phyloP scores from a whole-genome alignment of 2,113 vertebrate species.

The Ginglymostoma cirratum region DNA sequence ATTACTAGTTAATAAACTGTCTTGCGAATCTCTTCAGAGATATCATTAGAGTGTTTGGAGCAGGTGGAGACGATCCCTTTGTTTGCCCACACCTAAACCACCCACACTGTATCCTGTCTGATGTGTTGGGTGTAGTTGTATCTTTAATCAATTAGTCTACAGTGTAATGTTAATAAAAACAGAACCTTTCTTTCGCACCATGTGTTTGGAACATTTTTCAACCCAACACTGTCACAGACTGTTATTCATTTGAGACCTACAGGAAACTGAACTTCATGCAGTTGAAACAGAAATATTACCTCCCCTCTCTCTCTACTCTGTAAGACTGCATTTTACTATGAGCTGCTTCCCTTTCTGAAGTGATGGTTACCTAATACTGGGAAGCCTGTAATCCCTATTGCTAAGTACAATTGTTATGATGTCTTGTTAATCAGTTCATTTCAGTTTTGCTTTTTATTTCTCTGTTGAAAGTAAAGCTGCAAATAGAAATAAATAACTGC shows the following conservation, averaged over 20 bases:
- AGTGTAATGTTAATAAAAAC: constrained; percentile 31
- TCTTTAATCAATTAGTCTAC: constrained; percentile 27
- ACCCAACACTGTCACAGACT: constrained; percentile 16
- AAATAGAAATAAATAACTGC: background rate
- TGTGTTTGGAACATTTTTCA: constrained; percentile 25
- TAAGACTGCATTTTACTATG: background rate
- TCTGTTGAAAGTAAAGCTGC: background rate
- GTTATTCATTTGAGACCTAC: constrained; percentile 16
- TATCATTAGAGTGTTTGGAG: background rate
- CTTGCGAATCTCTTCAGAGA: background rate
- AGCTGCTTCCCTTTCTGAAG: background rate
- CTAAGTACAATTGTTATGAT: background rate
- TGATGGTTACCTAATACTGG: background rate
- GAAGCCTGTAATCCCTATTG: background rate
- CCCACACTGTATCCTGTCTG: constrained; percentile 28
- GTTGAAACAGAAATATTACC: background rate
- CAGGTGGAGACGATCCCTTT: background rate
- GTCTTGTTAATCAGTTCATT: background rate
- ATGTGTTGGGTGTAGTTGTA: background rate
- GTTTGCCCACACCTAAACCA: background rate
- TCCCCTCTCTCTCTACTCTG: background rate
- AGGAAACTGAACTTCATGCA: constrained; percentile 9
- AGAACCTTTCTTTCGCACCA: constrained; percentile 2
- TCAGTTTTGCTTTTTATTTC: background rate
- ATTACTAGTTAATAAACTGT: background rate